Evolutionary conservation across 2,113 vertebrate genomes (phyloP).

Genomic region (Malurus cyaneus): DNA sequence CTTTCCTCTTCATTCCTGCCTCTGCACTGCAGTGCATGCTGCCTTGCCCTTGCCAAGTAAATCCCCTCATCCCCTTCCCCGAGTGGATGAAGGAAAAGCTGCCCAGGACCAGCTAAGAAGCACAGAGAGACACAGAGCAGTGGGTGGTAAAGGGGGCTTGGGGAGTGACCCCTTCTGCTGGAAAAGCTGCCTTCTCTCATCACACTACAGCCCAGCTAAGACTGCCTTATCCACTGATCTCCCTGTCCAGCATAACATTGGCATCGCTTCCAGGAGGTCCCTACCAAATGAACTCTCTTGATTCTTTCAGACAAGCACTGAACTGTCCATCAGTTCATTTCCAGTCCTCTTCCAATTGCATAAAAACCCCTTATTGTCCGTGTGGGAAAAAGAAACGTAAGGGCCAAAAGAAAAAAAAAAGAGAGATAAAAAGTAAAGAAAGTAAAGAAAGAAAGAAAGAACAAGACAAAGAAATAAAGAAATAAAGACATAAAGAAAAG

Average conservation of each 20-base stretch:
- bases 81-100: not conserved
- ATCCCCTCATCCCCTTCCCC: not conserved
- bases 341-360: conserved; percentile 3
- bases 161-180: not conserved
- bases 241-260: not conserved
- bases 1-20: not conserved
- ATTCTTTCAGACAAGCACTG: not conserved
- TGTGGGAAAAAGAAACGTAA: not conserved
- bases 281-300: not conserved
- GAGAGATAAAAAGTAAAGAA: fast-evolving
- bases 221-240: not conserved
- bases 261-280: not conserved
- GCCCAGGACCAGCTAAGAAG: not conserved
- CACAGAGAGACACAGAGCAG: not conserved
- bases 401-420: not conserved
- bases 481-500: not conserved
- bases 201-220: not conserved
- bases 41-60: not conserved
- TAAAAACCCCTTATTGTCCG: not conserved
- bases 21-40: not conserved
- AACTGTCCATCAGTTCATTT: conserved; percentile 1
- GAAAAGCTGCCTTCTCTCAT: not conserved
- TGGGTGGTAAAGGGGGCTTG: not conserved
- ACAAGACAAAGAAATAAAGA: not conserved
- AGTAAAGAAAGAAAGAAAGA: not conserved